Conservation (phyloP, 2,888 invertebrate genomes). For the Zootermopsis nevadensis region DNA sequence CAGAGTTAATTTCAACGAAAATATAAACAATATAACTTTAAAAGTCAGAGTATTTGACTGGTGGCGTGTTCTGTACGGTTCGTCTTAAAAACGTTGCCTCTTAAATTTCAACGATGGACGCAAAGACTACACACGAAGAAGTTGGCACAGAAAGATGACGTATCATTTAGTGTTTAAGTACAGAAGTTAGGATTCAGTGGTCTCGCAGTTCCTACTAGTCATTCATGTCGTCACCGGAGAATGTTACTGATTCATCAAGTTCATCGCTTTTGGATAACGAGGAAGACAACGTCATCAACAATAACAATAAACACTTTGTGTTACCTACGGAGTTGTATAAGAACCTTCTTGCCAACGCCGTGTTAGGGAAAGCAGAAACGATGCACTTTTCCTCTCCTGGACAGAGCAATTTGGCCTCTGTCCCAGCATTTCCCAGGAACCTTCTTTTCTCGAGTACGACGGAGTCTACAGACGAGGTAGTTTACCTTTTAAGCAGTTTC, state of each 20-base stretch:
- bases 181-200: background rate
- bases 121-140: background rate
- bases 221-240: conserved; percentile 40
- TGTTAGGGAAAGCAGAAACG: conserved; percentile 65
- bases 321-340: conserved; percentile 84
- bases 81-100: too few relatives aligned
- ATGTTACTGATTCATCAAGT: conserved; percentile 21
- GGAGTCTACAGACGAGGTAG: conserved; percentile 41
- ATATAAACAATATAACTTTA: too few relatives aligned
- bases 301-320: conserved; percentile 67
- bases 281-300: conserved; percentile 29
- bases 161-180: background rate
- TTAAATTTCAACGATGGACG: background rate
- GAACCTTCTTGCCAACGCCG: conserved; percentile 80
- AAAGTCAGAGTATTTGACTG: too few relatives aligned
- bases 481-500: background rate
- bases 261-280: conserved; percentile 9
- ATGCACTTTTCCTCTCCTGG: conserved; percentile 46
- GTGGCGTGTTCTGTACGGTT: background rate
- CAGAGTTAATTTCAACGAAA: too few relatives aligned
- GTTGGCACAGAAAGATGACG: background rate
- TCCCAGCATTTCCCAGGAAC: conserved; percentile 63
- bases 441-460: conserved; percentile 54
- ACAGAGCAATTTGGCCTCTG: conserved; percentile 55
- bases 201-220: background rate